A percentile compares a stretch with the other conserved stretches of the same genome.
phyloP scores from a whole-genome alignment of 2,888 invertebrate genomes.

The Sphaeridia pumilis region DNA sequence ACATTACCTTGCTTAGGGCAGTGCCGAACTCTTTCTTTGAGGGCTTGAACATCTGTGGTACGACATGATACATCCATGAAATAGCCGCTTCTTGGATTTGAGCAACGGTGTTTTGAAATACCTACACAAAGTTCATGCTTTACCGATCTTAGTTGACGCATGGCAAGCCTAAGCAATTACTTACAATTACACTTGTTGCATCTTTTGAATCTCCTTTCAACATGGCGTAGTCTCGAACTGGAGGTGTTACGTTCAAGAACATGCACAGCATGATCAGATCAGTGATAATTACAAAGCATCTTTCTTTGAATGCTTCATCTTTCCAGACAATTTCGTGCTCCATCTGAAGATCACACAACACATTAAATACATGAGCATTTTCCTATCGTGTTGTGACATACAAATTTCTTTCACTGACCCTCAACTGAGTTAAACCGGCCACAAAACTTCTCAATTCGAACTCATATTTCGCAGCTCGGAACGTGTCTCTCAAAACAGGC shows the following conservation, averaged over 20 bases:
- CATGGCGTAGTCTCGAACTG: conserved; percentile 56
- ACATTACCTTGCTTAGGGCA: conserved; percentile 59
- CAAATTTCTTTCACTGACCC: conserved; percentile 28
- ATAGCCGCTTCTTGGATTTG: conserved; percentile 72
- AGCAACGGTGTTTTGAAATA: conserved; percentile 44
- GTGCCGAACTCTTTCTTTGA: conserved; percentile 60
- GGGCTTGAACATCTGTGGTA: conserved; percentile 60
- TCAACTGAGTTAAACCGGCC: conserved; percentile 55
- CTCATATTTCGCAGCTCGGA: conserved; percentile 68
- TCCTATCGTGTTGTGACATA: neutral
- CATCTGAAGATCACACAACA: too few relatives aligned
- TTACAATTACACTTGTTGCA: conserved; percentile 24
- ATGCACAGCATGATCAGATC: conserved; percentile 78
- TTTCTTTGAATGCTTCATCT: conserved; percentile 45
- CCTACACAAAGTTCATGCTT: conserved; percentile 35
- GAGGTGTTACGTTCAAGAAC: conserved; percentile 65
- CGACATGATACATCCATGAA: conserved; percentile 75
- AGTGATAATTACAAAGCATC: conserved; percentile 67
- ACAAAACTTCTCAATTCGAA: conserved; percentile 68
- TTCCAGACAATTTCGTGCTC: conserved; percentile 22
- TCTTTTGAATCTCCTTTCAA: conserved; percentile 41
- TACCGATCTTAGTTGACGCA: neutral
- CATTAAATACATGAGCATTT: too few relatives aligned
- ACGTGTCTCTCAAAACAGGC: conserved; percentile 74
- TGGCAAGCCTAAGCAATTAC: neutral